These are phyloP conservation scores for Aegotheles bennettii DNA, from an alignment of 2,113 vertebrate genomes.

Conservation along the genomic window DNA sequence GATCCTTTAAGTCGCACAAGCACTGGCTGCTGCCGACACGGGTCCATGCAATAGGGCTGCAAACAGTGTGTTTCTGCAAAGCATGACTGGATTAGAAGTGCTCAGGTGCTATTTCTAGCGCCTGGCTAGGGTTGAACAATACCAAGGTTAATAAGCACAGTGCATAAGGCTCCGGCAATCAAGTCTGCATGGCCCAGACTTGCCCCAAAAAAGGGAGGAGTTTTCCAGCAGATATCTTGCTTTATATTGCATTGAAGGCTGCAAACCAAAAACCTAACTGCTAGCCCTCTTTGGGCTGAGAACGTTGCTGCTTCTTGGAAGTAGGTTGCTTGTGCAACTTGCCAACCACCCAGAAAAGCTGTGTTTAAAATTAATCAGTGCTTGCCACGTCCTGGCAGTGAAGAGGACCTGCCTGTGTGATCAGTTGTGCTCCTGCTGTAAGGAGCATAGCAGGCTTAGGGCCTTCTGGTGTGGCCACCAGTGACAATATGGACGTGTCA, in stretches of 20 bases:
- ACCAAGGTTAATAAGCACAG: background rate
- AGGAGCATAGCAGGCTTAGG: background rate
- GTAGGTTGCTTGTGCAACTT: background rate
- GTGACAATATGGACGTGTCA: background rate
- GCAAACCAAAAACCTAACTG: background rate
- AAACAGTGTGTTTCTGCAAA: background rate
- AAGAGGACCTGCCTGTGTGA: background rate
- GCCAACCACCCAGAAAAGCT: background rate
- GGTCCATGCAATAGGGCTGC: background rate
- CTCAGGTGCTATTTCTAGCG: background rate
- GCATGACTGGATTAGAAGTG: background rate
- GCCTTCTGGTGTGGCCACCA: background rate
- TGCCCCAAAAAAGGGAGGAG: too few relatives aligned
- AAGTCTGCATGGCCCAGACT: background rate
- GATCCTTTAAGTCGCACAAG: background rate
- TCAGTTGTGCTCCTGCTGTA: background rate
- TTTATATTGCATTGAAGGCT: background rate
- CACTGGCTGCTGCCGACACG: background rate
- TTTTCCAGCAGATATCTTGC: background rate
- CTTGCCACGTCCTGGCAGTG: fast-evolving
- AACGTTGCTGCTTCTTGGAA: background rate
- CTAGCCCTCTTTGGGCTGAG: background rate
- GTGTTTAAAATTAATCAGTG: background rate
- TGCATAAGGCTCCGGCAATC: background rate
- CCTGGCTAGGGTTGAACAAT: background rate